phyloP scores from a whole-genome alignment of 2,113 vertebrate genomes.

The Globicephala melas region DNA sequence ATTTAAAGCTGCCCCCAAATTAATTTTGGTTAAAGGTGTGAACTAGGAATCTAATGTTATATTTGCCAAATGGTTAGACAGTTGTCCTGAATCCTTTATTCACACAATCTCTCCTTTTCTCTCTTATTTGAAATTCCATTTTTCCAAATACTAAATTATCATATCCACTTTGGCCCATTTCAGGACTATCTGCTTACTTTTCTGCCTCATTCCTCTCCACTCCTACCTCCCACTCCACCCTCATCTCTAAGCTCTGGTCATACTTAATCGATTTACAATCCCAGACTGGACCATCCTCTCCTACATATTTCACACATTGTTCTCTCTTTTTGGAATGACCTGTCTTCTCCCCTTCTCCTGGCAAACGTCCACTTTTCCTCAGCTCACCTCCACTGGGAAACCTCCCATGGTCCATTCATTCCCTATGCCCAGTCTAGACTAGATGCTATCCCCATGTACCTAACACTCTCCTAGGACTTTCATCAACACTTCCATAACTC shows the following conservation, averaged over 20 bases:
- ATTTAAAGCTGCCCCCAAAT: conserved; percentile 5
- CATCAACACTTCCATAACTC: background rate
- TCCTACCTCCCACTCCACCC: background rate
- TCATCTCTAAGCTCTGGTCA: background rate
- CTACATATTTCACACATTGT: background rate
- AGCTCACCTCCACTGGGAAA: background rate
- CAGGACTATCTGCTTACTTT: background rate
- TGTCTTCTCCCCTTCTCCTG: background rate
- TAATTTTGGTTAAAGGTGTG: conserved; percentile 27
- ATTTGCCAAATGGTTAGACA: background rate
- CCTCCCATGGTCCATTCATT: background rate
- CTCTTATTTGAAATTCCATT: background rate
- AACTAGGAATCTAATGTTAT: background rate
- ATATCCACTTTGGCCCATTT: background rate
- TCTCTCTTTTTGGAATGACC: background rate
- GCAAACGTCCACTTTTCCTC: background rate
- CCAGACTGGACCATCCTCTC: background rate
- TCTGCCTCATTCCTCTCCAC: background rate
- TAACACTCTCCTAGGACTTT: background rate
- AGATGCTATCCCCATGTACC: background rate
- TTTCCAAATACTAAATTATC: conserved; percentile 15
- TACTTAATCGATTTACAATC: background rate
- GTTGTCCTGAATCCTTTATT: background rate
- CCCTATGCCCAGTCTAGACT: background rate
- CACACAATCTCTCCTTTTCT: background rate